Evolutionary conservation across 1,140 invertebrate genomes (phyloP), one percentile per base, ranked within the genome.

Genomic region (Drosophila bifasciata): DNA sequence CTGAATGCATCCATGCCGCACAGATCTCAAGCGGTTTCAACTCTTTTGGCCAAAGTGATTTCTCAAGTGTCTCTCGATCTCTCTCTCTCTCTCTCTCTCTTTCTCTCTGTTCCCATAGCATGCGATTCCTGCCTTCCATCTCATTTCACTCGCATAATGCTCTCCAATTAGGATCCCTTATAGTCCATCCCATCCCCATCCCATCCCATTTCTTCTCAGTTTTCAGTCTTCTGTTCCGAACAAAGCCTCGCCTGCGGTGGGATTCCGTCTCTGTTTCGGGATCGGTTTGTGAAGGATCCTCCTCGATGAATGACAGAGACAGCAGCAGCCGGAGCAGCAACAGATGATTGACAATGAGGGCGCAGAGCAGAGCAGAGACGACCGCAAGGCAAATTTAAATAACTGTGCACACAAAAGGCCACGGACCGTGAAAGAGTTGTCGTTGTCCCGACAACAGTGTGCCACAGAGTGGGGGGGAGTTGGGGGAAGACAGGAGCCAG

Each of bases 351-450:
- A 88, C 83, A 85, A 79, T 62, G 59, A 69, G 66, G 56, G 58
- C 57, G 61, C 36, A 36, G 32, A 13, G 32, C 23, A 7, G 19
- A 3, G 16, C 16, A 7, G 32, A 36, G 7, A 28, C 75, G 80
- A 83, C 83, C 84, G 71, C 84, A 88, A 76, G 63, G 76, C 79
- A 88, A 72, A 88, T 88, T 88, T 79, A 83, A 88, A 88, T 89
- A 88, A 89, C 83, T 79, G 83, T 81, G 77, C 69, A 70, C 28
- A 64, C 52, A 72, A 46, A 58, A 62, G 48, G 21, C 32, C 49
- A 32, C 28, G 36, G 48, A 53, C 39, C 9, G 36, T 15, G 36
- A 72, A 64, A 60, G 61, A 80, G 66, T 63, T 59, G 52, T 61
- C 32, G 46, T 28, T 72, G 49, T 36, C 1, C 43, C 9, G 28